Base-by-base conservation (phyloP, 1,140 invertebrate genomes). In the Bombus pascuorum region DNA sequence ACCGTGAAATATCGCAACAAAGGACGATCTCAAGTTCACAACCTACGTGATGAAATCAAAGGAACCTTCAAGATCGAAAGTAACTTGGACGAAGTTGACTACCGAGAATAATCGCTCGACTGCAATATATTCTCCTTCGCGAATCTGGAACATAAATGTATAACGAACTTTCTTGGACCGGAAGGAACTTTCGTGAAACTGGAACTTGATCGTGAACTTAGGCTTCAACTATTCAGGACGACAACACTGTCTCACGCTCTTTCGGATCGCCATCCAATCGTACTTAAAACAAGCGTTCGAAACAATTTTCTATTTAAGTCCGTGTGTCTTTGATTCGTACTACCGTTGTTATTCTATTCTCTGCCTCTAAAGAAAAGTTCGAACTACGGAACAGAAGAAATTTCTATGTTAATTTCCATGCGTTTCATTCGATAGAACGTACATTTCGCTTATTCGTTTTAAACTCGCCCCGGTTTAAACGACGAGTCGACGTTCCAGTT, bases 1-100 rank as follows among this genome's bases (percentile, higher is more conserved):
- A 57, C 59, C 37, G 70, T n/a, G 57, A 68, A 72, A 76, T 73
- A 65, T 53, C 47, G 71, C 62, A 44, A 65, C 32, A 53, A 44
- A 25, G 10, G 65, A 47, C 66, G 73, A 83, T 44, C 74, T 42
- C 32, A 75, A 88, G 86, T 87, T 88, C 81, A 34, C 73, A n/a
- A 44, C 34, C 81, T 42, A 25, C 10, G 59, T 5, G 10, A n/a
- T 13, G 12, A 62, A n/a, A 62, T 62, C 59, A 13, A 82, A 47
- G 57, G 57, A 37, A 37, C 75, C 62, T 47, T 25, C 57, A 39
- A 28, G n/a, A 42, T n/a, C 59, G 78, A 70, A 85, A 70, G 42
- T 28, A 53, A 78, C 65, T 44, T 70, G 39, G 62, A 73, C 72
- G 73, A 53, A 88, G 73, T 88, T 25, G 25, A 57, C 71, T 59